Evolutionary conservation across 1,140 invertebrate species (phyloP).

Genomic region (Dinoponera quadriceps): DNA sequence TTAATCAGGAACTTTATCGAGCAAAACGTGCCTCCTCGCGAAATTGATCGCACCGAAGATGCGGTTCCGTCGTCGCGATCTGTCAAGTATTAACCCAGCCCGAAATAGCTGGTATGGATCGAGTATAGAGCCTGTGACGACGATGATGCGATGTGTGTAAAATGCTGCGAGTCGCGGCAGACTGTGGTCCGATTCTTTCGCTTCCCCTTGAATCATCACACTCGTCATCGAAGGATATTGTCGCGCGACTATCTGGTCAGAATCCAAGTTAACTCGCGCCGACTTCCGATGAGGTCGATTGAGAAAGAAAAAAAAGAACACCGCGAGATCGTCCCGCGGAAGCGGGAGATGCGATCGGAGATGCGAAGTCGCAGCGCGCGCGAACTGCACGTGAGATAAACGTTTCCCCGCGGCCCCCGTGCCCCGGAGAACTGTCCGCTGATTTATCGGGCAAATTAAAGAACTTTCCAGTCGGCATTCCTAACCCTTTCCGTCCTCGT

Average conservation of each 20-base stretch:
- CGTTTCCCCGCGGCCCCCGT: conserved; percentile 52
- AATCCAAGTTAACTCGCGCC: not conserved
- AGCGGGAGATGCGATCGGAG: conserved; percentile 61
- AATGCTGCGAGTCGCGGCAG: not conserved
- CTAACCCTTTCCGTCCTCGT: conserved; percentile 73
- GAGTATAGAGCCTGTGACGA: not conserved
- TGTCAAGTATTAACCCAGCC: conserved; percentile 55
- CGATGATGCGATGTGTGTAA: not conserved
- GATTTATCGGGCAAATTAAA: conserved; percentile 81
- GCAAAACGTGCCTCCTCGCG: conserved; percentile 62
- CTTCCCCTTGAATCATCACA: no score
- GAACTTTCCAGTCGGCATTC: conserved; percentile 77
- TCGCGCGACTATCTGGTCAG: not conserved
- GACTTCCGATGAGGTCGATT: not conserved
- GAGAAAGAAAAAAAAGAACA: not conserved
- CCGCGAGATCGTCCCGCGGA: conserved; percentile 54
- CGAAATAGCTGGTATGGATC: not conserved
- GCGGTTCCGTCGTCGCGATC: conserved; percentile 44
- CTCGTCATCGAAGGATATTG: not conserved
- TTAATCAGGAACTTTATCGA: conserved; percentile 74
- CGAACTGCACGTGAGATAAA: conserved; percentile 69
- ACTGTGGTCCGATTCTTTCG: not conserved
- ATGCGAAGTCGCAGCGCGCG: conserved; percentile 21
- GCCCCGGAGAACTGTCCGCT: conserved; percentile 59
- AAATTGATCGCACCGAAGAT: conserved; percentile 65